phyloP scores from a whole-genome alignment of 2,113 vertebrate genomes.

The Genyomyrus donnyi region DNA sequence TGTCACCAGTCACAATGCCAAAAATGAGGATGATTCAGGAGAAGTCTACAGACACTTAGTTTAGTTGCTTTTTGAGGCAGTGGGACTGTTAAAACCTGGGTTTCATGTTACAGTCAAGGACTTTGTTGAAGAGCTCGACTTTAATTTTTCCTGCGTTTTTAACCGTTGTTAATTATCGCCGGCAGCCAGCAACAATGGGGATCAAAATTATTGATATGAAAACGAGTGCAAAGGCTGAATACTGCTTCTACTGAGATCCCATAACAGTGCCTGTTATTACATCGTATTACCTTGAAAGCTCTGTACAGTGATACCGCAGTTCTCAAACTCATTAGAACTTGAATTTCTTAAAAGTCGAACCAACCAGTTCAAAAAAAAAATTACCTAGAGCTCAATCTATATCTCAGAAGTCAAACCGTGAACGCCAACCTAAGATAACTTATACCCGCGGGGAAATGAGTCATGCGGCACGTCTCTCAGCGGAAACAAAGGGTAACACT shows the following conservation, averaged over 20 bases:
- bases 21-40: background rate
- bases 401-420: too few species aligned
- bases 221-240: background rate
- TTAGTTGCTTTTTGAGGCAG: background rate
- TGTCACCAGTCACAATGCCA: background rate
- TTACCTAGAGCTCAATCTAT: too few species aligned
- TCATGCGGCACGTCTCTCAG: too few species aligned
- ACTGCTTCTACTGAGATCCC: background rate
- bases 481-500: too few species aligned
- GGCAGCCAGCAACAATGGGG: background rate
- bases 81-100: background rate
- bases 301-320: background rate
- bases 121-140: background rate
- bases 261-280: background rate
- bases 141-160: background rate
- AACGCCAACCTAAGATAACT: too few species aligned
- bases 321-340: too few species aligned
- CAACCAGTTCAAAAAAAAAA: too few species aligned
- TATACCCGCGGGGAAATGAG: too few species aligned
- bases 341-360: too few species aligned
- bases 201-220: background rate
- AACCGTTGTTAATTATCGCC: background rate
- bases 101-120: background rate
- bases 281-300: background rate
- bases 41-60: background rate